A percentile compares a stretch with the other conserved stretches of the same genome.
phyloP scores from a whole-genome alignment of 1,140 invertebrate genomes.

The Brachionus calyciflorus region DNA sequence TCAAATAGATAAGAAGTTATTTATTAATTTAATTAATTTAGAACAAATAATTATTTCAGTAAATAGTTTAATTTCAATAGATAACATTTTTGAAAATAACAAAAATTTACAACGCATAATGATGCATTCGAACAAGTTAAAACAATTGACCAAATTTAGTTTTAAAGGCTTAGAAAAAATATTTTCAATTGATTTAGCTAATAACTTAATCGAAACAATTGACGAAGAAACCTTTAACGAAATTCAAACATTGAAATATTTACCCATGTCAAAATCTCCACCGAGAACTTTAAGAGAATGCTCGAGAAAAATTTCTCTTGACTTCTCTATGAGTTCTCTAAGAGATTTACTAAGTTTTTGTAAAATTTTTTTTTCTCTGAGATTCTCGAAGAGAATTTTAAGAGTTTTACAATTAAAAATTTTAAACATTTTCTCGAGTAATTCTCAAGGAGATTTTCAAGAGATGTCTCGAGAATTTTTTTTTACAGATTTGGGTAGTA shows the following conservation, averaged over 20 bases:
- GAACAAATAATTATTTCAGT: background rate
- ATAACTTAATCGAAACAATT: conserved; percentile 27
- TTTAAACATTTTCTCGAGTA: no score
- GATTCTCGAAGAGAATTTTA: no score
- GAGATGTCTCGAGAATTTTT: no score
- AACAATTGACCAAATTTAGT: background rate
- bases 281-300: no score
- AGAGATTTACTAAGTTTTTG: no score
- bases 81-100: background rate
- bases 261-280: no score
- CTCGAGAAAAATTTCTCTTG: no score
- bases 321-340: no score
- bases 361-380: no score
- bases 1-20: background rate
- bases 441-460: no score
- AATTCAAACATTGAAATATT: background rate
- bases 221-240: background rate
- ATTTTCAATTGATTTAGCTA: conserved; percentile 7
- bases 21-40: conserved; percentile 5
- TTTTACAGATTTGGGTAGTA: no score
- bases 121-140: conserved; percentile 7
- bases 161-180: conserved; percentile 13
- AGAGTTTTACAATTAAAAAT: no score
- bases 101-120: background rate
- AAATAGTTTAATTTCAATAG: background rate